Evolutionary conservation across 2,888 invertebrate species (phyloP), one percentile per base, ranked within the genome.

Genomic region (Drosophila glabriapex): DNA sequence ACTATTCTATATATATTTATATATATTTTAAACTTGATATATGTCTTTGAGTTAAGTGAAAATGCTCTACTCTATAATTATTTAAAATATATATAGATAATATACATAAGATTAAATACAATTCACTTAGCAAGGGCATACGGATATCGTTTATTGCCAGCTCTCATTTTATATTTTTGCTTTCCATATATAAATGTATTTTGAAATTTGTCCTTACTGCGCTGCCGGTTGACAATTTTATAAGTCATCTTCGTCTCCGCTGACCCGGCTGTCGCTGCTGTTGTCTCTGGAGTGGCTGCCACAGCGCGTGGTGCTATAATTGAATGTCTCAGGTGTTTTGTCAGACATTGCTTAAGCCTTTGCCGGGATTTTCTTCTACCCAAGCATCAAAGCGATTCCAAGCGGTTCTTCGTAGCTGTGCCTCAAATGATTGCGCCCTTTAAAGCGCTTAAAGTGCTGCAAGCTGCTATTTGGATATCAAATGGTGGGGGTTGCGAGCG

Each of bases 251-350:
- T 70, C 54, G 73, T 65, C 67, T 78, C 71, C 56, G 33, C 59
- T 76, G 71, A 66, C 41, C 37, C 67, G 55, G 28, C 61, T 49
- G 54, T 52, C 35, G 50, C 66, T 58, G 66, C 53, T 52, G 55
- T 46, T 50, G 29, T 29, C 50, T 65, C 61, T 61, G 50, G 39
- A 55, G 49, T 50, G n/a, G 28, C 41, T 62, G 59, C 59, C 50
- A 62, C 61, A 69, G 74, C 83, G 73, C 74, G 83, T 81, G 85
- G 73, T 70, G 70, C 71, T 79, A 89, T 89, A 89, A 89, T 89
- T 92, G 91, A 91, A 91, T 91, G 92, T 91, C 92, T 92, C 92
- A 93, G 92, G 92, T 93, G 92, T 92, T 88, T 92, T 91, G 91
- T 92, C 89, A 92, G 93, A 89, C 92, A 91, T 89, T 91, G 85